Evolutionary conservation across 2,888 invertebrate genomes (phyloP).

Genomic region (Drosophila borealis): DNA sequence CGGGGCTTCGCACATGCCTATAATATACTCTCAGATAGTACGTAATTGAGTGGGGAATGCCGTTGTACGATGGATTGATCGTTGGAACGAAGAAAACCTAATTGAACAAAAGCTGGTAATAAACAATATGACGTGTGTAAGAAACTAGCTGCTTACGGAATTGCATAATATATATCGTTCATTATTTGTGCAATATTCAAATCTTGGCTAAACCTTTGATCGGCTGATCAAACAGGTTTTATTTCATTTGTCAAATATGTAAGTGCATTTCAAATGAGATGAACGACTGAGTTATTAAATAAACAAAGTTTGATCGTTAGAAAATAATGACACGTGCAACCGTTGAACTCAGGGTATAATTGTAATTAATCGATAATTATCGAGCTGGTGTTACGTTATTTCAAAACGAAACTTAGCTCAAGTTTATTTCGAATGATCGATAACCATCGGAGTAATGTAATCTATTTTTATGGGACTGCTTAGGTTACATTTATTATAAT

Average conservation of each 20-base stretch:
- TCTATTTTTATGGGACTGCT: too few relatives aligned
- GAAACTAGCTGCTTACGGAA: conserved; percentile 19
- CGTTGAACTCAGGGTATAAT: conserved; percentile 9
- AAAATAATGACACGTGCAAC: background rate
- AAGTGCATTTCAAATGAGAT: conserved; percentile 9
- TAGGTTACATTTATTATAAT: too few relatives aligned
- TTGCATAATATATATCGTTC: conserved; percentile 16
- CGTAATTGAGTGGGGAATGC: conserved; percentile 59
- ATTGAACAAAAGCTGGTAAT: conserved; percentile 29
- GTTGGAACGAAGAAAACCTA: conserved; percentile 32
- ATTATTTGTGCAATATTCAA: background rate
- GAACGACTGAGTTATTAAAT: conserved; percentile 18
- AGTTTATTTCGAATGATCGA: background rate
- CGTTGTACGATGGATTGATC: conserved; percentile 33
- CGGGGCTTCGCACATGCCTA: conserved; percentile 15
- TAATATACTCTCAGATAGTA: conserved; percentile 36
- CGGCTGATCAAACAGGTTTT: background rate
- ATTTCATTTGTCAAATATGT: conserved; percentile 4
- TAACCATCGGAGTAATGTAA: background rate
- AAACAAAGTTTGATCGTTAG: conserved; percentile 26
- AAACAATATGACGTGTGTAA: conserved; percentile 12
- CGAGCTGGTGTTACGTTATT: background rate
- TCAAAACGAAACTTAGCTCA: background rate
- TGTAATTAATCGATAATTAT: conserved; percentile 12
- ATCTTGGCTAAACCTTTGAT: conserved; percentile 9